Evolutionary conservation across 2,888 invertebrate species (phyloP).

Genomic region (Drosophila flavopinicola): DNA sequence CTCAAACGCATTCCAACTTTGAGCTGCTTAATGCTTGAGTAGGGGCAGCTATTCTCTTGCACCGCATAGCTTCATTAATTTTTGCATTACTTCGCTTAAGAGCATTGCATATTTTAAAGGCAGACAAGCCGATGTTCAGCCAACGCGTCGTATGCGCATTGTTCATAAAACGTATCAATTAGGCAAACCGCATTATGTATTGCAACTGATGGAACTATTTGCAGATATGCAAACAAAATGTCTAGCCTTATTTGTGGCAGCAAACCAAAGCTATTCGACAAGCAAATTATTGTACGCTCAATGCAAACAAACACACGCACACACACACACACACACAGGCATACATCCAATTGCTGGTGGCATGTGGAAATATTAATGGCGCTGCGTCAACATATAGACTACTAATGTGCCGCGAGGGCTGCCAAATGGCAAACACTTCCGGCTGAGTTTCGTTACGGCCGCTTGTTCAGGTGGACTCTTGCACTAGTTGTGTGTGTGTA

Average conservation of each 20-base stretch:
- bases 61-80: constrained; percentile 12
- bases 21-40: constrained; percentile 24
- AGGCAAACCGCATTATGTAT: constrained; percentile 24
- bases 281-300: constrained; percentile 63
- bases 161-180: constrained; percentile 48
- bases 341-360: constrained; percentile 33
- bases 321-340: constrained; percentile 4
- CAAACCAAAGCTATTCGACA: constrained; percentile 56
- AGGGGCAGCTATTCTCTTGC: constrained; percentile 6
- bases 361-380: constrained; percentile 79
- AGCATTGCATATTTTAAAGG: constrained; percentile 5
- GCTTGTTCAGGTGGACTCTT: constrained; percentile 30
- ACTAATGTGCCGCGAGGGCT: constrained; percentile 82
- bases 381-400: constrained; percentile 78
- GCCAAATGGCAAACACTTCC: constrained; percentile 79
- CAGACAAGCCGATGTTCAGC: constrained; percentile 2
- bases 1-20: constrained; percentile 68
- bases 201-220: constrained; percentile 29
- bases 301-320: constrained; percentile 8
- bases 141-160: constrained; percentile 32
- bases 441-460: constrained; percentile 35
- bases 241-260: constrained; percentile 32
- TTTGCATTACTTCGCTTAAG: constrained; percentile 14
- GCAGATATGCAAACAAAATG: constrained; percentile 32
- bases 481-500: constrained; percentile 3